phyloP scores from a whole-genome alignment of 37 sponge, comb jelly and placozoan genomes.

The Tethya wilhelma region DNA sequence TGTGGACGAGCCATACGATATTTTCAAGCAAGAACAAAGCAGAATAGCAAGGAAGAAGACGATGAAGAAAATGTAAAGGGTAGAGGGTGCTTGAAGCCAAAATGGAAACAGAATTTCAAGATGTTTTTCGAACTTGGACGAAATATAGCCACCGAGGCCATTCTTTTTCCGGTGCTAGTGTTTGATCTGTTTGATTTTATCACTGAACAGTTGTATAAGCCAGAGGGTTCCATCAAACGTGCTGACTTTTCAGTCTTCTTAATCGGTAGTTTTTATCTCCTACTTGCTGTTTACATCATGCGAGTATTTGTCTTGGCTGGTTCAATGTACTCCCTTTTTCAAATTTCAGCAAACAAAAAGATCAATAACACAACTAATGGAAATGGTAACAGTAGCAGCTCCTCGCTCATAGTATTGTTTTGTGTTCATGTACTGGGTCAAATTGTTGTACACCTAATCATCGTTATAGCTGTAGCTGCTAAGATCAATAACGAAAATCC shows the following conservation, averaged over 20 bases:
- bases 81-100: background rate
- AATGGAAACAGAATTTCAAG: conserved; percentile 19
- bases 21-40: background rate
- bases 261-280: conserved; percentile 31
- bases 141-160: conserved; percentile 30
- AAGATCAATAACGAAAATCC: conserved; percentile 55
- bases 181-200: conserved; percentile 59
- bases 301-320: conserved; percentile 21
- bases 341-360: too few relatives aligned
- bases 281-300: conserved; percentile 48
- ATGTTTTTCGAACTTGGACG: conserved; percentile 45
- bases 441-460: conserved; percentile 22
- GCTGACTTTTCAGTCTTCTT: conserved; percentile 31
- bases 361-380: background rate
- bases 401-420: conserved; percentile 20
- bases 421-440: conserved; percentile 28
- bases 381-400: background rate
- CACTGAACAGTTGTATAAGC: background rate
- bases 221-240: background rate
- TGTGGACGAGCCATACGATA: conserved; percentile 2
- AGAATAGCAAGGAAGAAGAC: background rate
- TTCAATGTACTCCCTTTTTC: conserved; percentile 10
- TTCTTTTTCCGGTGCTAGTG: conserved; percentile 52
- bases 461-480: conserved; percentile 20
- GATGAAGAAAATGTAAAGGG: background rate